Percentiles rank a stretch among this genome's conserved stretches.
These are phyloP conservation scores for Rhinichthys klamathensis DNA, from an alignment of 2,113 vertebrate genomes.

Conservation along the genomic window DNA sequence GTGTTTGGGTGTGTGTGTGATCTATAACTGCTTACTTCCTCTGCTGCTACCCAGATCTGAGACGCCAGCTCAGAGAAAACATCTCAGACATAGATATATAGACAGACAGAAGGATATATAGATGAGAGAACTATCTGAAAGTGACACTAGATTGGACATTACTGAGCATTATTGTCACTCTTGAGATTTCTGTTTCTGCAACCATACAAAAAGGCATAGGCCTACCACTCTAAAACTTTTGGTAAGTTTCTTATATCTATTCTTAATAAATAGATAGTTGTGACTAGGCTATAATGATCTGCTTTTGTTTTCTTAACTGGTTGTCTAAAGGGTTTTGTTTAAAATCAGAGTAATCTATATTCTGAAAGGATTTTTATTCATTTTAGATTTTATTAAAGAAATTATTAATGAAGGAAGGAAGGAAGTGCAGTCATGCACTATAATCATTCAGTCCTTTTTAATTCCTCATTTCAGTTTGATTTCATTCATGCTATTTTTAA, in stretches of 20 bases:
- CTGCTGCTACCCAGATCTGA: slow-evolving; percentile 1
- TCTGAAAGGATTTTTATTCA: background rate
- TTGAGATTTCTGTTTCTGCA: background rate
- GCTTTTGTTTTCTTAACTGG: background rate
- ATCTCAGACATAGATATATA: background rate
- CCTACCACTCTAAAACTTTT: background rate
- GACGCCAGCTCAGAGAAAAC: background rate
- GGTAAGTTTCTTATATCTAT: background rate
- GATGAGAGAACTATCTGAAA: background rate
- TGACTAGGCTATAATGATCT: background rate
- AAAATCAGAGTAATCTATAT: background rate
- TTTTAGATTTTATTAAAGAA: no score
- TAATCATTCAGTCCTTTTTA: background rate
- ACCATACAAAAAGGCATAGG: background rate
- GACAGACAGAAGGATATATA: background rate
- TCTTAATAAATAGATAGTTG: background rate
- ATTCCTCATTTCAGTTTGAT: slow-evolving; percentile 3
- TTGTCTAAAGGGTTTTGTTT: background rate
- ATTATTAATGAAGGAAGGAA: background rate
- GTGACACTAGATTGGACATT: background rate
- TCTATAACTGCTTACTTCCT: slow-evolving; percentile 50
- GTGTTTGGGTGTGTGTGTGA: slow-evolving; percentile 30
- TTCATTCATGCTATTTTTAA: background rate
- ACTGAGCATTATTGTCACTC: background rate
- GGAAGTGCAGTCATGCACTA: background rate